Evolutionary conservation across 2,113 vertebrate genomes (phyloP), one percentile per base, ranked within the genome.

Genomic region (Arvicanthis niloticus): DNA sequence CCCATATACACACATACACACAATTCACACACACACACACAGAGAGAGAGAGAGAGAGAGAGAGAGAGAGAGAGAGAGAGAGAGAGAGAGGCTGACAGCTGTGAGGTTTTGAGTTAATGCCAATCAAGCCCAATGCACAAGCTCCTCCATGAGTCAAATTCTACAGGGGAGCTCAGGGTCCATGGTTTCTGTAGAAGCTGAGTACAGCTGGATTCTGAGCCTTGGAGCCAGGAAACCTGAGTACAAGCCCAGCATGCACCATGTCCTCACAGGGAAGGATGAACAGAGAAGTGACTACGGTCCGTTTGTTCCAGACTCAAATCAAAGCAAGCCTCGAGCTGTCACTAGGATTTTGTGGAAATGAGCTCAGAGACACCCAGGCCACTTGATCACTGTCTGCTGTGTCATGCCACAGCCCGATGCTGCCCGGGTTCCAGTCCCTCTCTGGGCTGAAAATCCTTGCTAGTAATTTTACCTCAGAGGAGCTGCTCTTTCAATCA

Each of bases 71-170:
- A n/a, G n/a, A n/a, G n/a, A n/a, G n/a, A n/a, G n/a, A n/a, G n/a
- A n/a, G n/a, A n/a, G n/a, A n/a, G n/a, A n/a, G 7, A 72, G 16
- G 70, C 70, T 73, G n/a, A 84, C n/a, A 62, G 13, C 24, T 84
- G 58, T 60, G 42, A 84, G 62, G 24, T 84, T 62, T 62, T 42
- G 62, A 84, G 80, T 62, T 60, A 84, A 84, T 60, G 40, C 15
- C 78, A 88, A 92, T 17, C 19, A 24, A 89, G 2, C 37, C 68
- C 77, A 95, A 87, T 81, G 45, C 48, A 53, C 51, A 62, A 7
- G 53, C 62, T 96, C 60, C 78, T 84, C 48, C 15, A 8, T 9
- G 75, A 31, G 91, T 26, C 75, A 96, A 94, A 96, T 70, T 56
- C 60, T 16, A 86, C 4, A 15, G 48, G 45, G 84, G 93, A 85